Evolutionary conservation across 92 coral and sea anemone genomes (phyloP), one percentile per base, ranked within the genome.

Genomic region (Actinernus sp.): DNA sequence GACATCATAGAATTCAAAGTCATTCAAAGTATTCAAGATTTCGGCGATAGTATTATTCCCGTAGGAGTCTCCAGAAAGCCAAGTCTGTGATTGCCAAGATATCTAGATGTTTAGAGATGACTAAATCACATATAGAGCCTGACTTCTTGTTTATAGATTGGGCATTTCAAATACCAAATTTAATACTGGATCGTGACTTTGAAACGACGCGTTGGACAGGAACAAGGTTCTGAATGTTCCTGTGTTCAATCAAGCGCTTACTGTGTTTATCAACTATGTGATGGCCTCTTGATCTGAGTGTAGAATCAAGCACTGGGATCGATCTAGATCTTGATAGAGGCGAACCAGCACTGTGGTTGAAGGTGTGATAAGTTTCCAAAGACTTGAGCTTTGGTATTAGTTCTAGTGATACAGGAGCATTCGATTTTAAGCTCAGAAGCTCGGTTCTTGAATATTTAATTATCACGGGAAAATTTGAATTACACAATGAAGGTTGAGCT

Each of bases 131-230:
- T 7, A 63, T 23, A 20, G 71, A 45, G 20, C 33, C 71, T 8
- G 71, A 63, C 18, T 63, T 63, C 71, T 63, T 63, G 58, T 63
- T 63, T 25, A 63, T 63, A 49, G 71, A 63, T 39, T 63, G 71
- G 21, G 71, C 71, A 49, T 63, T 63, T 58, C 71, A 63, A 41
- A 63, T 26, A n/a, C 58, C 61, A 46, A 63, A 63, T n/a, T n/a
- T n/a, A n/a, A n/a, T n/a, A n/a, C n/a, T n/a, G n/a, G n/a, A n/a
- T n/a, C n/a, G n/a, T n/a, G n/a, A n/a, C 24, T 62, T 20, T 9
- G 39, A 25, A 30, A 40, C 32, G 31, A 62, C 12, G 74, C 47
- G 37, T 67, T 67, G 74, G 52, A 67, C 46, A 7, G 74, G 74
- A 54, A 26, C 43, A 38, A 67, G 74, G 45, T 67, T 49, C 21